Evolutionary conservation across 2,113 vertebrate species (phyloP), one percentile per base, ranked within the genome.

Genomic region (Hippocampus comes): DNA sequence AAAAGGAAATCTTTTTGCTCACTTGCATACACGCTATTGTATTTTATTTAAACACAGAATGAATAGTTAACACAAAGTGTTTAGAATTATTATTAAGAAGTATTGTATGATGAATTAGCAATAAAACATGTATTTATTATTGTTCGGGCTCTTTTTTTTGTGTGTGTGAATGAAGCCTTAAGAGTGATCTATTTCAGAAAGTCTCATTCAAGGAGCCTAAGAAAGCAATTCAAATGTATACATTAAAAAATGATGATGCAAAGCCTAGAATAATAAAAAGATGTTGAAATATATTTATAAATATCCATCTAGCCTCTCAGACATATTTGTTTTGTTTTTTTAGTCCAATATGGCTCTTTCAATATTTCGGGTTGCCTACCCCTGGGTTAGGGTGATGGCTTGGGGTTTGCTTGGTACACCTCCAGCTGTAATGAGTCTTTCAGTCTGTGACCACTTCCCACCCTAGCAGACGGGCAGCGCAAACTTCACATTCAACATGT

Each of bases 61-160:
- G 21, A 55, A n/a, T 21, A 55, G 9, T 53, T 77, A 74, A 60
- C 56, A 68, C 67, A 74, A 68, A 68, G 38, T 63, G 71, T 83
- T 55, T 76, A 11, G 10, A 57, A 57, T 9, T 25, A 57, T 57
- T 27, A 60, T 30, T 60, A 17, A 15, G 14, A 30, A 17, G 3
- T 42, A 42, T 64, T 64, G 12, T 21, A 64, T 38, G 6, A 42
- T 10, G 43, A 43, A 64, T 60, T 17, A 60, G 25, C 25, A 60
- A 17, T 30, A 60, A 81, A 83, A 73, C 74, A 63, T 78, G 72
- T 55, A 21, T 55, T n/a, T 55, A 21, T 75, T 73, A 76, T 72
- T 53, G 65, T 79, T 0, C 78, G 70, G 21, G 9, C 51, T 55
- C 8, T 43, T 65, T 74, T 34, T 63, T 41, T 25, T 25, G 25